phyloP scores from a whole-genome alignment of 2,797 vertebrate genomes.

The Rhincodon typus region DNA sequence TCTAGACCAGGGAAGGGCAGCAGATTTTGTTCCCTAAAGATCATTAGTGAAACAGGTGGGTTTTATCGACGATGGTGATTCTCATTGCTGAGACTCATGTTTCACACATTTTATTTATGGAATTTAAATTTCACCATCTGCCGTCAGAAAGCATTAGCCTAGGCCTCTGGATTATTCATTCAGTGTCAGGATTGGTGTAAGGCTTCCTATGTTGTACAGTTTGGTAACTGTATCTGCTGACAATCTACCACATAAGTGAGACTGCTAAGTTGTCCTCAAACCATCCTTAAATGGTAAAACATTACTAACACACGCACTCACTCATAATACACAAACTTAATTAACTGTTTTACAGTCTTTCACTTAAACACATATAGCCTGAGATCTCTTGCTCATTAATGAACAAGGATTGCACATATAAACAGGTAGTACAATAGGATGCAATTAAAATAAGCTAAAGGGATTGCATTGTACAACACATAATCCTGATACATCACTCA shows the following conservation, averaged over 20 bases:
- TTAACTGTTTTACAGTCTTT: neutral
- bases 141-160: too few relatives aligned
- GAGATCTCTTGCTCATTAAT: neutral
- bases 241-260: neutral
- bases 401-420: neutral
- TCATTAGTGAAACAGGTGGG: too few relatives aligned
- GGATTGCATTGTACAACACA: neutral
- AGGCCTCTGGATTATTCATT: too few relatives aligned
- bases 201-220: too few relatives aligned
- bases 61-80: too few relatives aligned
- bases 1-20: too few relatives aligned
- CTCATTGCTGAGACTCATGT: too few relatives aligned
- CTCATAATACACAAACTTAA: neutral
- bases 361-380: neutral
- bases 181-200: too few relatives aligned
- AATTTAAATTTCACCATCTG: too few relatives aligned
- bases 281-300: neutral
- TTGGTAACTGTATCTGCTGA: too few relatives aligned
- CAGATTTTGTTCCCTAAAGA: too few relatives aligned
- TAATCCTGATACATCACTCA: neutral
- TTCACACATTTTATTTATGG: too few relatives aligned
- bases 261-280: neutral
- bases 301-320: neutral
- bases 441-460: neutral
- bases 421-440: neutral